Percentiles rank a stretch among this genome's conserved stretches.
These are phyloP conservation scores for Anastatus disparis DNA, from an alignment of 1,140 invertebrate species.

Conservation along the genomic window DNA sequence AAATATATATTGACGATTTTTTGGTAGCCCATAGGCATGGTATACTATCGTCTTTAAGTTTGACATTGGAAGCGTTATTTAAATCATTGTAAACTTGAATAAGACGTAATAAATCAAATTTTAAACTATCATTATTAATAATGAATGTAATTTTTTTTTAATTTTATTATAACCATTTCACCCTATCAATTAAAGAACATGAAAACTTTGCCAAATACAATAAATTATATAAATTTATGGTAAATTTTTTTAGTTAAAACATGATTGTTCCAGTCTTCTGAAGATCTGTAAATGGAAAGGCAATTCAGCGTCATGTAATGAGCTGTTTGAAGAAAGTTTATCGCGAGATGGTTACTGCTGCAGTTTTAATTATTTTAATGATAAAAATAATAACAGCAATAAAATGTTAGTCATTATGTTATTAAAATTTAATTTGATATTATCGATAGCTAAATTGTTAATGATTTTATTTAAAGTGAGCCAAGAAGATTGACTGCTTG, in stretches of 20 bases:
- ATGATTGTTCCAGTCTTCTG: slow-evolving; percentile 69
- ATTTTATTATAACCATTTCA: not conserved
- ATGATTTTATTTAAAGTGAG: slow-evolving; percentile 21
- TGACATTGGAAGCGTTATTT: no score
- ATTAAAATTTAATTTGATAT: not conserved
- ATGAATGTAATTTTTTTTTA: not conserved
- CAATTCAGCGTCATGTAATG: slow-evolving; percentile 67
- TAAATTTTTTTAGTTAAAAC: slow-evolving; percentile 58
- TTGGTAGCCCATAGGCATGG: no score
- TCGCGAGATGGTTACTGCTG: slow-evolving; percentile 72
- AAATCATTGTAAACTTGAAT: no score
- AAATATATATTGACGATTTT: no score
- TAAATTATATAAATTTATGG: no score
- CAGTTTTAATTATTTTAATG: slow-evolving; percentile 71
- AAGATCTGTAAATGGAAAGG: slow-evolving; percentile 75
- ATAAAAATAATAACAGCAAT: not conserved
- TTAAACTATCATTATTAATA: not conserved
- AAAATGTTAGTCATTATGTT: slow-evolving; percentile 31
- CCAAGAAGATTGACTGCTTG: slow-evolving; percentile 63
- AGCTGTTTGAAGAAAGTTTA: slow-evolving; percentile 69
- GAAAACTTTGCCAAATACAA: no score
- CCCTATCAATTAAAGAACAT: no score
- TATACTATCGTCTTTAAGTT: no score
- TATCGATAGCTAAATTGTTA: not conserved
- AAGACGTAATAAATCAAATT: no score